phyloP scores from a whole-genome alignment of 2,113 vertebrate species.

The Orthonyx spaldingii region DNA sequence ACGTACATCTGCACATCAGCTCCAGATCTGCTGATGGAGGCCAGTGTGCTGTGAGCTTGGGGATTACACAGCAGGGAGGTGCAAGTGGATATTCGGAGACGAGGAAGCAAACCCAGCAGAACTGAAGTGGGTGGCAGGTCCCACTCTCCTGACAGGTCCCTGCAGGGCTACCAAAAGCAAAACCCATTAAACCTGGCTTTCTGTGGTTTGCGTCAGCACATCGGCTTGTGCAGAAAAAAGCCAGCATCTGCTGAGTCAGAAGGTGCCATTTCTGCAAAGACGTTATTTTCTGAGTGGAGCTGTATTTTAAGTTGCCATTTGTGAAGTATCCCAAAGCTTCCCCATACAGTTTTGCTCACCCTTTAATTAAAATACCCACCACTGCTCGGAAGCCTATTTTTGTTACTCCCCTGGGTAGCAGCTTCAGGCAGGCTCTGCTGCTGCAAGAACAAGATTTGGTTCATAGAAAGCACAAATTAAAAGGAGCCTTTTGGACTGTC shows the following conservation, averaged over 20 bases:
- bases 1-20: fast-evolving
- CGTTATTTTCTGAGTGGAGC: constrained; percentile 1
- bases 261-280: constrained; percentile 40
- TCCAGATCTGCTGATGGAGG: not conserved
- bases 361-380: constrained; percentile 58
- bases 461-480: constrained; percentile 42
- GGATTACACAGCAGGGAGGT: not conserved
- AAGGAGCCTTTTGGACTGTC: constrained; percentile 1
- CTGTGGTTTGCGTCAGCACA: not conserved
- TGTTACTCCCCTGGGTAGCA: constrained; percentile 21
- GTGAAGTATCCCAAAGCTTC: constrained; percentile 36
- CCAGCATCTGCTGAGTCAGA: constrained; percentile 45
- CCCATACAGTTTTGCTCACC: not conserved
- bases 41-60: fast-evolving
- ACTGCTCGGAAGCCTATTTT: constrained; percentile 54
- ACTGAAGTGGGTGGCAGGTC: not conserved
- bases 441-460: constrained; percentile 16
- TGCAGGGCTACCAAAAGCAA: constrained; percentile 13
- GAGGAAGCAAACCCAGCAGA: not conserved
- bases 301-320: constrained; percentile 24
- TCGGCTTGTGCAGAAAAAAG: not conserved
- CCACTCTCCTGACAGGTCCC: not conserved
- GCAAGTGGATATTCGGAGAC: not conserved
- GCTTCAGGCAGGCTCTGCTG: not conserved
- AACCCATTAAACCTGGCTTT: not conserved